Conservation (phyloP, 1,140 invertebrate species). For the Rhizoglyphus robini region DNA sequence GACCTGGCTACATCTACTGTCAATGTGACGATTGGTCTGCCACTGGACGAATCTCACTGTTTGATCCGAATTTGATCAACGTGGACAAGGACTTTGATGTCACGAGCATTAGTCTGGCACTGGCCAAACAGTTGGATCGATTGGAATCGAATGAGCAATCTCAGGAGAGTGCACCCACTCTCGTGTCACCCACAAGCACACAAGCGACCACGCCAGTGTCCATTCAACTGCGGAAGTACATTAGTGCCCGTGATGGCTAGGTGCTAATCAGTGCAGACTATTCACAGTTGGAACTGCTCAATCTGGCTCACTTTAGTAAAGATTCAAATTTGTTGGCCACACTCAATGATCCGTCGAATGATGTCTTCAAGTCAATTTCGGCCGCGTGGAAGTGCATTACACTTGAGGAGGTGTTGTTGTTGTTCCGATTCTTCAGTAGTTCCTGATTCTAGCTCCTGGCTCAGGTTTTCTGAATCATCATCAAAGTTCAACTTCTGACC, state of each 20-base stretch:
- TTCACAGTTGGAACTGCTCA: no score
- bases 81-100: no score
- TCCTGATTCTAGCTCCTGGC: not conserved
- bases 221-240: no score
- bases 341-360: no score
- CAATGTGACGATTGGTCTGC: constrained; percentile 58
- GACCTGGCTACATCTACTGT: constrained; percentile 63
- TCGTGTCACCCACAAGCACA: constrained; percentile 32
- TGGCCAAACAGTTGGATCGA: constrained; percentile 83
- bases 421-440: not conserved
- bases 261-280: no score
- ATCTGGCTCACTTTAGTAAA: no score
- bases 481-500: constrained; percentile 9
- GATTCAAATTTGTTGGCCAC: no score
- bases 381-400: no score
- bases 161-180: constrained; percentile 93
- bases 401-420: no score
- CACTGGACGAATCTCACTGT: constrained; percentile 83
- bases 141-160: constrained; percentile 78
- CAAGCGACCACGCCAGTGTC: no score
- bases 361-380: no score
- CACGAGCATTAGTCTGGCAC: constrained; percentile 84
- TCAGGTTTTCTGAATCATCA: not conserved
- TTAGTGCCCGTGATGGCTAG: no score
- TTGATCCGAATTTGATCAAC: constrained; percentile 82